Conservation (phyloP, 2,797 vertebrate species). For the Fringilla coelebs region DNA sequence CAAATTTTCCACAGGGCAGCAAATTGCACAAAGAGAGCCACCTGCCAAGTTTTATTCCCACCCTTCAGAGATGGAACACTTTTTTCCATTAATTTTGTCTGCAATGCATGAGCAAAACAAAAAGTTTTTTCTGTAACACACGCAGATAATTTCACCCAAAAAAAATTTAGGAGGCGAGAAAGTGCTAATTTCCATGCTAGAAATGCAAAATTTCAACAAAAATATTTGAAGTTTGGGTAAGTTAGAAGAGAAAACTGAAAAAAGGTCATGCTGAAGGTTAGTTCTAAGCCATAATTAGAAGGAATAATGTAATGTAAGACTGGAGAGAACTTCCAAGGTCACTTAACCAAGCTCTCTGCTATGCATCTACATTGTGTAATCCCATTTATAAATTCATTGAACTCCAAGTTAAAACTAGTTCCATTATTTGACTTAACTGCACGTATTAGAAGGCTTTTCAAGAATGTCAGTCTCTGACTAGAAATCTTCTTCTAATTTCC, state of each 20-base stretch:
- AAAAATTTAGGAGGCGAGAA: not conserved
- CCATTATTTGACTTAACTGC: slow-evolving; percentile 33
- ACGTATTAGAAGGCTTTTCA: slow-evolving; percentile 12
- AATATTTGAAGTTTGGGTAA: not conserved
- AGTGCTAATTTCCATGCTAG: not conserved
- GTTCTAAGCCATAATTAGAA: not conserved
- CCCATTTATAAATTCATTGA: slow-evolving; percentile 25
- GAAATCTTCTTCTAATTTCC: slow-evolving; percentile 27
- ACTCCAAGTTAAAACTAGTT: slow-evolving; percentile 34
- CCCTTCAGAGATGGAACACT: not conserved
- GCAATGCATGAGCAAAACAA: not conserved
- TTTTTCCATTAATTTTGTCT: not conserved
- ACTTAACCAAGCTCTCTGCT: not conserved
- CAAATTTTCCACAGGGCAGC: not conserved
- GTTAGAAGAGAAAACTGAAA: not conserved
- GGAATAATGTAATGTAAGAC: slow-evolving; percentile 25
- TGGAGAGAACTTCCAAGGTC: slow-evolving; percentile 34
- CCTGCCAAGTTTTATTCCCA: not conserved
- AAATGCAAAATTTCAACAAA: slow-evolving; percentile 5
- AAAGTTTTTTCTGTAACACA: not conserved
- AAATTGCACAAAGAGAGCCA: not conserved
- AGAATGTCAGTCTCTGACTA: not conserved
- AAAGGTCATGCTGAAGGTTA: not conserved
- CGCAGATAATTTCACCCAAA: not conserved
- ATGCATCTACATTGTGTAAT: not conserved